A percentile compares a stretch with the other conserved stretches of the same genome.
phyloP scores from a whole-genome alignment of 2,888 invertebrate species.

The Chrysolina haemoptera region DNA sequence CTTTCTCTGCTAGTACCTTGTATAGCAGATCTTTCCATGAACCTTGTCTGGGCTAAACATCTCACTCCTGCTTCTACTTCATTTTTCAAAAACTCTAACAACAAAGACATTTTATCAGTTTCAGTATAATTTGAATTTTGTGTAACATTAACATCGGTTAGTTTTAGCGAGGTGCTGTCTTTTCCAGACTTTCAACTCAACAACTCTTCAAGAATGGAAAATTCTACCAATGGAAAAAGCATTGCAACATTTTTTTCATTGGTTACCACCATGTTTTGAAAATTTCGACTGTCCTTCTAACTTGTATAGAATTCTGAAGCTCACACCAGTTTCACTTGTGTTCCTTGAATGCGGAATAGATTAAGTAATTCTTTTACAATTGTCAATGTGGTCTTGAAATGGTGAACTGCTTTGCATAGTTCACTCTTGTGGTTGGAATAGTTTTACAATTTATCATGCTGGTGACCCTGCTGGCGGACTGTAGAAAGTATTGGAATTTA shows the following conservation, averaged over 20 bases:
- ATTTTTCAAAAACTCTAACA: neutral
- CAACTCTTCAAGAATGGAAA: neutral
- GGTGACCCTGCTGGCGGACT: no score
- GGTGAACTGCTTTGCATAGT: neutral
- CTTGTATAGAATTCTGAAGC: neutral
- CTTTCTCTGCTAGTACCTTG: neutral
- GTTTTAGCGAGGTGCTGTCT: neutral
- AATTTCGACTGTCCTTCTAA: neutral
- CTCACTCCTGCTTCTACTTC: neutral
- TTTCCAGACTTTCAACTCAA: neutral
- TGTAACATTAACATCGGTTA: neutral
- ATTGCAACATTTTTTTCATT: neutral
- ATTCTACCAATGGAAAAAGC: neutral
- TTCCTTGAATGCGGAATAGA: neutral
- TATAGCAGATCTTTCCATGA: neutral
- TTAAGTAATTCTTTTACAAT: neutral
- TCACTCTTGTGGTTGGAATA: neutral
- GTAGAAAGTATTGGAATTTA: no score
- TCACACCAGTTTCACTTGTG: no score
- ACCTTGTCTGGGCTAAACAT: neutral
- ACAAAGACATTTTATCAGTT: neutral
- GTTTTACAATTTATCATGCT: neutral
- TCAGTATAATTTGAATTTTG: neutral
- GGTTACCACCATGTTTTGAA: neutral
- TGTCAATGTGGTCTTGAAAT: neutral